These are phyloP conservation scores for Drosophila nikananu DNA, from an alignment of 1,140 invertebrate species.

Conservation along the genomic window DNA sequence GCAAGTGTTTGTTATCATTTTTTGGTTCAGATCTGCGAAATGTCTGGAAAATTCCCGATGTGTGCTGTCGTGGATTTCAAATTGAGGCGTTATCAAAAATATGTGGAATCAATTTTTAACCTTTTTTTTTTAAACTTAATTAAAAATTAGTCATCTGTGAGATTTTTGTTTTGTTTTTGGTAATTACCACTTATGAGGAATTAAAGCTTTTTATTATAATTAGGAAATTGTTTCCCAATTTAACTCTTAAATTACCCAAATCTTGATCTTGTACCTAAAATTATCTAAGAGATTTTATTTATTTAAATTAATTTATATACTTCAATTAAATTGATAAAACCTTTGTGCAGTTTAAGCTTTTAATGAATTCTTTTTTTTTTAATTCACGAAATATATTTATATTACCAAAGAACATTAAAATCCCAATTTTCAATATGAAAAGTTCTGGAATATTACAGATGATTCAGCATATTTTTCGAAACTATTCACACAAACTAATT, in stretches of 20 bases:
- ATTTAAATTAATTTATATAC: no score
- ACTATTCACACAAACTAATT: background rate
- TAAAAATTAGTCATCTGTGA: background rate
- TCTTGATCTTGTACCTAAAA: no score
- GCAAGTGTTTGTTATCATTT: slow-evolving; percentile 14
- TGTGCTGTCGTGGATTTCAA: background rate
- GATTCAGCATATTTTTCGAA: background rate
- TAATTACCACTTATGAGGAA: background rate
- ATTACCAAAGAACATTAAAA: no score
- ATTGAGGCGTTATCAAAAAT: background rate
- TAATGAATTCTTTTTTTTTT: no score
- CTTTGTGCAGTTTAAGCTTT: no score
- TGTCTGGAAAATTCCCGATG: slow-evolving; percentile 9
- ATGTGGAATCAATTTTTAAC: background rate
- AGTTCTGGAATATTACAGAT: background rate
- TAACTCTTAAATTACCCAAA: background rate
- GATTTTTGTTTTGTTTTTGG: background rate
- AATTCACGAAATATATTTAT: no score
- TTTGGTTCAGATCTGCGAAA: background rate
- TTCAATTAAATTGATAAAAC: no score
- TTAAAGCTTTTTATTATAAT: background rate
- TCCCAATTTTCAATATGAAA: no score
- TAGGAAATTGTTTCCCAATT: background rate
- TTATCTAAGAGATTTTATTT: no score
- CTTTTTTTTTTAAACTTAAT: background rate